Base-by-base conservation (phyloP, 2,888 invertebrate genomes). In the Luperina nickerlii region DNA sequence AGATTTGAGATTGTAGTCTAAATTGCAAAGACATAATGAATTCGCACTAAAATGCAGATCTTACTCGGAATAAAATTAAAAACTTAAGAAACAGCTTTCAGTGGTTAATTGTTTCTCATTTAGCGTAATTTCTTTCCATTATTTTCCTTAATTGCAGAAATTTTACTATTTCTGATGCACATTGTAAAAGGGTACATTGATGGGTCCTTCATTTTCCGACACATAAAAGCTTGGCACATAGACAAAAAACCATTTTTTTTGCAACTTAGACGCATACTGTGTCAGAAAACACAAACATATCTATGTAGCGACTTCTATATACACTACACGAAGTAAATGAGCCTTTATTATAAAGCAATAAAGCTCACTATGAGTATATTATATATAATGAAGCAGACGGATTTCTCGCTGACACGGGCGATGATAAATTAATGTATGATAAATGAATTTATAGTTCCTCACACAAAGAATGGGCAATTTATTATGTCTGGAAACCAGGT, bases 391-490 rank as follows among this genome's bases (percentile, higher is more conserved):
- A 86, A 75, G 76, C 78, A 79, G 81, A 87, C 80, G 74, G 83
- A 89, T 87, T 87, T 82, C 86, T 78, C 75, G 76, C 87, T 81
- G 89, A 90, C 90, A 81, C 62, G 79, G 24, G 54, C 78, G 81
- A 90, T 90, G 89, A 90, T 89, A 88, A 90, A 89, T 88, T 86
- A 81, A 89, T 80, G 82, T 79, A 87, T 89, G 82, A 90, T 90
- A 85, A 85, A 89, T 89, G 82, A 88, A 87, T 87, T 85, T 85
- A 85, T 85, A 79, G 78, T 84, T 82, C 51, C 51, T 77, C 87
- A 81, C 80, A 79, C 86, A 89, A 84, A 83, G 90, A 90, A 85
- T 89, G 83, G 79, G 76, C 78, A 78, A 86, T 90, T 86, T 83
- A 82, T 85, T 78, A 89, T 62, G 79, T 78, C 67, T 78, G 73